A percentile compares a stretch with the other conserved stretches of the same genome.
These are phyloP conservation scores for Bombus balteatus DNA, from an alignment of 1,140 invertebrate genomes.

Conservation along the genomic window DNA sequence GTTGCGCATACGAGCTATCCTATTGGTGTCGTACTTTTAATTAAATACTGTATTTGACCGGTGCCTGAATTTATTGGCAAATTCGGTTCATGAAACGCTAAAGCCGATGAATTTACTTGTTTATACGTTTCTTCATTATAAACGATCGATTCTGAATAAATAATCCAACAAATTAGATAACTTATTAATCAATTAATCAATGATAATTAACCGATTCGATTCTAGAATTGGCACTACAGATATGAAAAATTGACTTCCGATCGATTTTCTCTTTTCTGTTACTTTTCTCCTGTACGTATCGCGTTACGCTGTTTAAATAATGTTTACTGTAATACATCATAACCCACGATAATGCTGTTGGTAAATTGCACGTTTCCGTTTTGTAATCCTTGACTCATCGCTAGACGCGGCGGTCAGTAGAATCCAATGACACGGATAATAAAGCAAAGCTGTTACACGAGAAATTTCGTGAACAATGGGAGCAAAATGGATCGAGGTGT, in stretches of 20 bases:
- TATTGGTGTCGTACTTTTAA: not conserved
- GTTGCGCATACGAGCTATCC: no score
- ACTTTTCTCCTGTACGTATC: no score
- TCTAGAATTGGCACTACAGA: no score
- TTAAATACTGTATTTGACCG: not conserved
- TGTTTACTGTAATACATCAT: no score
- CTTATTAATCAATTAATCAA: no score
- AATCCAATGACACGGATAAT: constrained; percentile 14
- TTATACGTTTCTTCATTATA: not conserved
- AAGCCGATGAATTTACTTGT: not conserved
- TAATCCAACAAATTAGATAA: not conserved
- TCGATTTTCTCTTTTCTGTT: no score
- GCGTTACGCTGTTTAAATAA: no score
- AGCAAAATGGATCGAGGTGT: not conserved
- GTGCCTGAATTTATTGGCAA: not conserved
- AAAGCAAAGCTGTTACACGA: constrained; percentile 27
- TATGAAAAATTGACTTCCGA: no score
- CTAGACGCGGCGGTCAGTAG: not conserved
- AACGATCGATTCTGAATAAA: not conserved
- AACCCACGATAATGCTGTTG: not conserved
- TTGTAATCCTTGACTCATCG: constrained; percentile 1
- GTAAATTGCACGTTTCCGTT: not conserved
- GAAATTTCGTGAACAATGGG: not conserved
- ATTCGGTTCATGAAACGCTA: not conserved
- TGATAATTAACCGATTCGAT: no score